phyloP scores from a whole-genome alignment of 2,113 vertebrate species.

The Hyaena hyaena region DNA sequence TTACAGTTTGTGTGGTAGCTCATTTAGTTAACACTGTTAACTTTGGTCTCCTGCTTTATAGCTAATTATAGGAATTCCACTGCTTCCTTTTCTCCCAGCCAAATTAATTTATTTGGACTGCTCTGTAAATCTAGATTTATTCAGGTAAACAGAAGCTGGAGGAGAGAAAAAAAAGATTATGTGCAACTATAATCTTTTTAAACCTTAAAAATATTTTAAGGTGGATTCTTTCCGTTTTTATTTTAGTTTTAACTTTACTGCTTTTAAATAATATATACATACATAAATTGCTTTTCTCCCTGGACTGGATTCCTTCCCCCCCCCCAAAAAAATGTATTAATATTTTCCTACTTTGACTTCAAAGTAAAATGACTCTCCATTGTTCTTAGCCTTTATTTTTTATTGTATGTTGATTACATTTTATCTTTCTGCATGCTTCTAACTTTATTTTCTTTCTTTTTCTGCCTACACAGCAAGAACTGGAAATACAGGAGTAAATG shows the following conservation, averaged over 20 bases:
- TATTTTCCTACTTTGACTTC: conserved; percentile 57
- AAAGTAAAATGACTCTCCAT: conserved; percentile 58
- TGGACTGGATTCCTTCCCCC: background rate
- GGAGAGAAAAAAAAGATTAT: background rate
- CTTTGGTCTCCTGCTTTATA: conserved; percentile 39
- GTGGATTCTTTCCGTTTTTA: background rate
- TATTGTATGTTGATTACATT: conserved; percentile 60
- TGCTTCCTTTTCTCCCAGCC: conserved; percentile 42
- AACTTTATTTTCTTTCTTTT: conserved; percentile 85
- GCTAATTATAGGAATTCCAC: conserved; percentile 28
- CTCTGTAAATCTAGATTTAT: conserved; percentile 47
- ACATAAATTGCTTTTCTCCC: background rate
- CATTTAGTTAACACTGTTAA: background rate
- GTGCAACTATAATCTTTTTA: background rate
- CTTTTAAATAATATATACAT: background rate
- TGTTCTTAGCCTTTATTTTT: conserved; percentile 66
- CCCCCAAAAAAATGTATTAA: background rate
- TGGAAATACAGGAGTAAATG: conserved; percentile 89
- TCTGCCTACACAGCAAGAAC: conserved; percentile 92
- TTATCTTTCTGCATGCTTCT: conserved; percentile 77
- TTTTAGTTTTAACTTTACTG: conserved; percentile 58
- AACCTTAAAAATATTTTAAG: background rate
- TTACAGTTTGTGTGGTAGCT: background rate
- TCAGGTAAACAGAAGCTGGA: conserved; percentile 32
- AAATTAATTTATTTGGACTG: conserved; percentile 46